Evolutionary conservation across 2,888 invertebrate genomes (phyloP), one percentile per base, ranked within the genome.

Genomic region (Agrenia bidenticulata): DNA sequence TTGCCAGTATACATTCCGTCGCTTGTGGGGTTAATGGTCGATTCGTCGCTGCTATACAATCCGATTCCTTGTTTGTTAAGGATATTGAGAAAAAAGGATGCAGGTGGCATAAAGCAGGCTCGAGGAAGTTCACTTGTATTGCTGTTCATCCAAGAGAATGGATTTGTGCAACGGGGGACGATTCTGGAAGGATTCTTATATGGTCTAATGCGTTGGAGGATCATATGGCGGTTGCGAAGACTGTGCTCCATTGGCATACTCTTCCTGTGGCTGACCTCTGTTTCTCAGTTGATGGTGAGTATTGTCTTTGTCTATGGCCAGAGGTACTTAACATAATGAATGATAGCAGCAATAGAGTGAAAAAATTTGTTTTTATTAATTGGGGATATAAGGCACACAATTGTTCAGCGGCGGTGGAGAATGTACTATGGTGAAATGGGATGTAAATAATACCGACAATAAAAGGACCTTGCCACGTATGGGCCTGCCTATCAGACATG

Each of bases 381-480:
- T 58, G 11, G 21, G 24, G 23, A 55, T 51, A 60, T 50, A 17
- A 79, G 90, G 90, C 21, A 84, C 85, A 11, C 83, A 85, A 72
- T 84, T 92, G 78, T 87, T 86, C 76, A 89, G 89, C 75, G 89
- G 90, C 9, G 92, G 89, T n/a, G 83, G 84, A 54, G 92, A 92
- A 79, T 84, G 86, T 77, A 89, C 89, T 0, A 79, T 92, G 58
- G 90, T 92, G 0, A 88, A 87, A 78, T 92, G 92, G 92, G 82
- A 83, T 59, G 69, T 86, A 23, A 80, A 82, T 41, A 81, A 83
- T 74, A 79, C 82, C 0, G 78, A 82, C 4, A 77, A 80, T 0
- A 84, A 82, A 73, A 80, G 83, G 26, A 89, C 85, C 79, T 77
- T 90, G 54, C 91, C 92, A 0, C 84, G 91, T 57, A 81, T 91